phyloP scores from a whole-genome alignment of 2,888 invertebrate species.

The Drosophila nr. medialis region DNA sequence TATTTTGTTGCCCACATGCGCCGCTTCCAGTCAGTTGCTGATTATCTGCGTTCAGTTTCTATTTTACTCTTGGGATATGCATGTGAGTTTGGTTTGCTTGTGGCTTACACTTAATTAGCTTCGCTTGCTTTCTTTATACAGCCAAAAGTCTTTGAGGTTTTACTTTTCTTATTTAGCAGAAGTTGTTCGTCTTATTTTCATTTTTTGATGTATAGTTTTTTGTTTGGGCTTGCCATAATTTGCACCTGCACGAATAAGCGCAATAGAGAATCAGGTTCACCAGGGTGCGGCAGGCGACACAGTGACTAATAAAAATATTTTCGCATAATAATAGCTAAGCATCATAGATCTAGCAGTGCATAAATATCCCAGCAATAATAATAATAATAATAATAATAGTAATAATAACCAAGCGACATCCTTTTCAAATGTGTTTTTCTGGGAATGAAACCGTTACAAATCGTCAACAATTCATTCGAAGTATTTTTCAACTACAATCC shows the following conservation, averaged over 20 bases:
- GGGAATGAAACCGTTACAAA: no score
- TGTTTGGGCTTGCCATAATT: conserved; percentile 53
- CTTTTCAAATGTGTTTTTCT: not conserved
- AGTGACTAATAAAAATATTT: conserved; percentile 25
- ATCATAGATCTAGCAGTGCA: not conserved
- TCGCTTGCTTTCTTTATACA: conserved; percentile 23
- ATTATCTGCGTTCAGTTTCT: conserved; percentile 1
- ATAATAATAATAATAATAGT: not conserved
- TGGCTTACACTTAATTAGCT: conserved; percentile 37
- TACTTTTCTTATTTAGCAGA: conserved; percentile 25
- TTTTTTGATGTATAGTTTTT: not conserved
- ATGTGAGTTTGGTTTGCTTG: conserved; percentile 19
- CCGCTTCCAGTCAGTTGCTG: conserved; percentile 44
- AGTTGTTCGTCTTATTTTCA: not conserved
- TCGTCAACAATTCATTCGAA: not conserved
- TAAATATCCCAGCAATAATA: not conserved
- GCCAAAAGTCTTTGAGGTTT: conserved; percentile 20
- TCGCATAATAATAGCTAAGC: not conserved
- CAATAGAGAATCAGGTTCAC: conserved; percentile 67
- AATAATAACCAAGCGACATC: no score
- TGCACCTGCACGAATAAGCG: conserved; percentile 63
- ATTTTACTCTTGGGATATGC: conserved; percentile 24
- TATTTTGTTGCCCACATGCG: conserved; percentile 50
- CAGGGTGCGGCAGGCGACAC: conserved; percentile 52
- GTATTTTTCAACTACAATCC: not conserved